A percentile compares a stretch with the other conserved stretches of the same genome.
Evolutionary conservation across 2,113 vertebrate genomes (phyloP).

Genomic region (Eubucco bourcierii): DNA sequence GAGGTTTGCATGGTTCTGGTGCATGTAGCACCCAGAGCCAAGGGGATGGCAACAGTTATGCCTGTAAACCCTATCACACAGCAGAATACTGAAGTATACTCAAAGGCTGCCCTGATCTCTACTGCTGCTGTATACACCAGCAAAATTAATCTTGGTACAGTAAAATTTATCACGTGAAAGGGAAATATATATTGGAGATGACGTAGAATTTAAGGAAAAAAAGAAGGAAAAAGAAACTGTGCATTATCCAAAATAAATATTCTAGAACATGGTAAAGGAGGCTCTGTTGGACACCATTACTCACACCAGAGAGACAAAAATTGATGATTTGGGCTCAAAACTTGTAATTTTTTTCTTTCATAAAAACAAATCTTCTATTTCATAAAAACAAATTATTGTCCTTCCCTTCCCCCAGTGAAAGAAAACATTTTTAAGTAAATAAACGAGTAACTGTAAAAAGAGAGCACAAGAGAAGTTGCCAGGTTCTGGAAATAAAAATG

Average conservation of each 20-base stretch:
- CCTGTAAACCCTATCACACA: not conserved
- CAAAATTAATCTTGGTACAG: slow-evolving; percentile 71
- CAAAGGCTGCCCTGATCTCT: not conserved
- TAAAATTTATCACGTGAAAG: slow-evolving; percentile 76
- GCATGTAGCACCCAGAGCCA: slow-evolving; percentile 10
- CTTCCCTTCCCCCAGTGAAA: not conserved
- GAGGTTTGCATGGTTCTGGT: slow-evolving; percentile 7
- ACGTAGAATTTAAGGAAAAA: slow-evolving; percentile 73
- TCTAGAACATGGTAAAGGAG: slow-evolving; percentile 37
- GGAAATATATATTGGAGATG: slow-evolving; percentile 70
- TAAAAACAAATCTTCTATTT: not conserved
- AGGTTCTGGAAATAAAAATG: slow-evolving; percentile 72
- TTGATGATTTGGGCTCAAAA: slow-evolving; percentile 60
- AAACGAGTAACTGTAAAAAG: slow-evolving; percentile 74
- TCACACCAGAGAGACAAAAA: slow-evolving; percentile 67
- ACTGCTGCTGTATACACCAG: slow-evolving; percentile 38
- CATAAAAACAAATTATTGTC: slow-evolving; percentile 9
- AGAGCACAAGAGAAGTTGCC: slow-evolving; percentile 74
- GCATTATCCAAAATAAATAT: slow-evolving; percentile 77
- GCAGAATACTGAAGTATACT: not conserved
- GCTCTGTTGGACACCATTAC: slow-evolving; percentile 62
- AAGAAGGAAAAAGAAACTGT: slow-evolving; percentile 66
- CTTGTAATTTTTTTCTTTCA: slow-evolving; percentile 15
- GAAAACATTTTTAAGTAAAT: slow-evolving; percentile 64
- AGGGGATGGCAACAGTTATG: not conserved